phyloP scores from a whole-genome alignment of 2,113 vertebrate species.

The Stegostoma tigrinum region DNA sequence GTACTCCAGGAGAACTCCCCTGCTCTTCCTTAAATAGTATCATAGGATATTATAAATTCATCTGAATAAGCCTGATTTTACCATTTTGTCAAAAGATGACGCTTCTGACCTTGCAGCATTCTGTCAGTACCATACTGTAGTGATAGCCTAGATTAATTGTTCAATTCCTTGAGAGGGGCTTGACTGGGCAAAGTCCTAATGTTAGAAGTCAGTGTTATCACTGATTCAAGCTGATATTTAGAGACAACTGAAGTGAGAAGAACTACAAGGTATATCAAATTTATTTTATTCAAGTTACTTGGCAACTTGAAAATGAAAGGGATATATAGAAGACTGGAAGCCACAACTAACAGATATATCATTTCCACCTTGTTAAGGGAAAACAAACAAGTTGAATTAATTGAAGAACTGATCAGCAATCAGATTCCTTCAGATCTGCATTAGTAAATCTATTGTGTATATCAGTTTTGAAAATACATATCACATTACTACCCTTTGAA shows the following conservation, averaged over 20 bases:
- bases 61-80: not conserved
- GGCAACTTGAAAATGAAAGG: not conserved
- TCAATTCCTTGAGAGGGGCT: not conserved
- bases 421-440: not conserved
- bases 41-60: not conserved
- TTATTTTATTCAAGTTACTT: not conserved
- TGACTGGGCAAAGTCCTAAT: not conserved
- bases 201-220: not conserved
- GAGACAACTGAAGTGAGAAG: not conserved
- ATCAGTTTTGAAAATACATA: not conserved
- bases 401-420: not conserved
- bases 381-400: not conserved
- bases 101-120: not conserved
- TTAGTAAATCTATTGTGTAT: not conserved
- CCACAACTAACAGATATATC: not conserved
- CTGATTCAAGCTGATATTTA: not conserved
- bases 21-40: not conserved
- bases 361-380: not conserved
- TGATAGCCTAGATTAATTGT: not conserved
- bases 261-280: not conserved
- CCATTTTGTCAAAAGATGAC: not conserved
- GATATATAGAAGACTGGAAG: not conserved
- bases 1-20: not conserved
- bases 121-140: not conserved
- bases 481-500: not conserved